phyloP scores from a whole-genome alignment of 2,888 invertebrate genomes.

The Cephonodes hylas region DNA sequence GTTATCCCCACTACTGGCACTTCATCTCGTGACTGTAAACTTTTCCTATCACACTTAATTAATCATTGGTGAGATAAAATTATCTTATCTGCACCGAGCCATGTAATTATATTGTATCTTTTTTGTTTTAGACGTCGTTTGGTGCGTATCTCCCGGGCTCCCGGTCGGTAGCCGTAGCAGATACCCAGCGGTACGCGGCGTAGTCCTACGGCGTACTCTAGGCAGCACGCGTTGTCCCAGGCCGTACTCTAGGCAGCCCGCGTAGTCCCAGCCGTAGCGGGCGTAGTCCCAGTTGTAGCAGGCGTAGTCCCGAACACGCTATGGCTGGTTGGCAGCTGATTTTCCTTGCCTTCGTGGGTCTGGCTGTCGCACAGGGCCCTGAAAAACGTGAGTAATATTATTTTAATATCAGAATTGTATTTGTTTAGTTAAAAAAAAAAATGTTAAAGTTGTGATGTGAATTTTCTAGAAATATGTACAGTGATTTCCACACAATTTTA shows the following conservation, averaged over 20 bases:
- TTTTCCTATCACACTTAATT: constrained; percentile 71
- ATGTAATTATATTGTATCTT: constrained; percentile 47
- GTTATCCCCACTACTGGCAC: constrained; percentile 28
- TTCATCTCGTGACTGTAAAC: constrained; percentile 70
- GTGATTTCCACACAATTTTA: no score
- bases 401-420: no score
- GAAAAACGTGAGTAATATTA: constrained; percentile 55
- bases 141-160: constrained; percentile 36
- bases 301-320: constrained; percentile 3
- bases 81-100: constrained; percentile 56
- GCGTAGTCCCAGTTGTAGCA: background rate
- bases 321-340: constrained; percentile 38
- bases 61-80: constrained; percentile 59
- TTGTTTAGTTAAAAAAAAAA: no score
- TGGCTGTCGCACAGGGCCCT: constrained; percentile 49
- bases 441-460: no score
- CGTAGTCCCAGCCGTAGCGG: background rate
- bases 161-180: constrained; percentile 25
- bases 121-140: constrained; percentile 51
- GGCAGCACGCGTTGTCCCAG: background rate
- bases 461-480: no score
- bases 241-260: no score
- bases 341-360: constrained; percentile 41
- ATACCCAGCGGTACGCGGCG: background rate
- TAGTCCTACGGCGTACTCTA: background rate